Base-by-base conservation (phyloP, 2,888 invertebrate genomes). In the Chymomyza amoena region DNA sequence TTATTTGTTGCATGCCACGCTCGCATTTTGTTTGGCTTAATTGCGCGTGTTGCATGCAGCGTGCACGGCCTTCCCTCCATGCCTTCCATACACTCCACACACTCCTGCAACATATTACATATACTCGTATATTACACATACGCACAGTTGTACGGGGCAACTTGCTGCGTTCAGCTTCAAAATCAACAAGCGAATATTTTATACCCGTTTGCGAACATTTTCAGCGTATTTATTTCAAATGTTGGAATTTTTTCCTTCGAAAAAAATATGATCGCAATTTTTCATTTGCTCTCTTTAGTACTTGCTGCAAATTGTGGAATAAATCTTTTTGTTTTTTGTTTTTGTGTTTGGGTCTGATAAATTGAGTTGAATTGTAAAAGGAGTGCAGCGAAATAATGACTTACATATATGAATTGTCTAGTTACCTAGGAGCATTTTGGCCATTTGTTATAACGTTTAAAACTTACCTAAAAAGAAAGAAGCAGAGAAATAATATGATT, bases 11-110 rank as follows among this genome's bases (percentile, higher is more conserved):
- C 20, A 54, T 18, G 77, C 60, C 32, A 70, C 75, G 84, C 69
- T 66, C 64, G 72, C 75, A 82, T 85, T 83, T 82, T 79, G 78
- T 76, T 87, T 85, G 77, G 80, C 69, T 82, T 78, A 84, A 87
- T 83, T 85, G 81, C 73, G 87, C 83, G 81, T 85, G 81, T 73
- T 70, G 81, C 83, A 87, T 69, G 83, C 78, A 80, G 85, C 83
- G 85, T 87, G 87, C 87, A 73, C 84, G 13, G 39, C 39, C 39
- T 45, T 45, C 39, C 39, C 2, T 39, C 28, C 28, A 28, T 28
- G 6, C 28, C 28, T 4, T 28, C 3, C 28, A 28, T 3, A 28
- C 28, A 6, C 28, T n/a, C 25, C 25, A 25, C 4, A 25, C 4
- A 25, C 25, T 25, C 25, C 6, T 36, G 13, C 13, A 10, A 45